Conservation (phyloP, 2,113 vertebrate genomes). For the Orycteropus afer region DNA sequence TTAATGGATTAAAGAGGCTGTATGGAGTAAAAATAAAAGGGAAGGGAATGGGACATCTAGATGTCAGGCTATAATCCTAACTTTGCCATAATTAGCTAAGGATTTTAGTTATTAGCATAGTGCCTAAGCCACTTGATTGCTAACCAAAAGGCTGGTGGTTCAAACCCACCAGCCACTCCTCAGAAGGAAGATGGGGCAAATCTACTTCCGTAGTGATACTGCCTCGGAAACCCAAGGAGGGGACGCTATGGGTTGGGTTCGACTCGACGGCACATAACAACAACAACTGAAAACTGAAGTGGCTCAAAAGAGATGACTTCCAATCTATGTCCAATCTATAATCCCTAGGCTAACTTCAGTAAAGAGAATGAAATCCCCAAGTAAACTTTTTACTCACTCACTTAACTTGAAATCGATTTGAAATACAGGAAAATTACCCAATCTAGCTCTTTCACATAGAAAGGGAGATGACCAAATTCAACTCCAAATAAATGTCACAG, state of each 20-base stretch:
- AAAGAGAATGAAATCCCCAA: neutral
- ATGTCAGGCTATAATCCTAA: neutral
- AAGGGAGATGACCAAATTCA: conserved; percentile 17
- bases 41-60: neutral
- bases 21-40: neutral
- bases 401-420: conserved; percentile 7
- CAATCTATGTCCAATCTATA: neutral
- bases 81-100: conserved; percentile 23
- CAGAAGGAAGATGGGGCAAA: too few relatives aligned
- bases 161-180: too few relatives aligned
- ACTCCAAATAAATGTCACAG: conserved; percentile 27
- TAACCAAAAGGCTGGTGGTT: too few relatives aligned
- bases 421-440: conserved; percentile 35
- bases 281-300: conserved; percentile 23
- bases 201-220: too few relatives aligned
- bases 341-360: neutral
- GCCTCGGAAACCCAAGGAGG: too few relatives aligned
- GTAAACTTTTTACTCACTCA: neutral
- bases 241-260: too few relatives aligned
- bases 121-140: too few relatives aligned
- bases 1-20: neutral
- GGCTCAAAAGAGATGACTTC: conserved; percentile 7
- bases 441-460: neutral
- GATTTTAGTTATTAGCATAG: conserved; percentile 6
- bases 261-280: too few relatives aligned